Base-by-base conservation (phyloP, 1,140 invertebrate species). In the Papilio aristodemus region DNA sequence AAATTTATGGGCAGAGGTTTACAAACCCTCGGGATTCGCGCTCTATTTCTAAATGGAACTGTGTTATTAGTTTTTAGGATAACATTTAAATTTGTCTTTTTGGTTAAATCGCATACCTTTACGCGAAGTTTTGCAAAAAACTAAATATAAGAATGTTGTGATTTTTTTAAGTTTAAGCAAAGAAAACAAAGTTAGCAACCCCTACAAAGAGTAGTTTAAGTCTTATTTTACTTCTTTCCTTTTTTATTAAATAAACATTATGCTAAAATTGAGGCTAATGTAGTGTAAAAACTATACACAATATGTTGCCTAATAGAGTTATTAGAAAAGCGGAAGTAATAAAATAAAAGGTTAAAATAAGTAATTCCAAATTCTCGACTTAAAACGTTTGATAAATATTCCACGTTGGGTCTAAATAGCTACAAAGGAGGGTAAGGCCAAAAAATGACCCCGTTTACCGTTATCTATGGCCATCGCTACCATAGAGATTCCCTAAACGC, bases 391-490 rank as follows among this genome's bases (percentile, higher is more conserved):
- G 86, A 89, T 81, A 82, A 84, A 89, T 87, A 80, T 72, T 83
- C 77, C 74, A 62, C 77, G 77, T 83, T 87, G 80, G 69, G 67
- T 74, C 73, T 73, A 83, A 84, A 86, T 80, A 73, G 73, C 80
- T 80, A 74, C 71, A 80, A 86, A 85, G 83, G 83, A 77, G 71
- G 77, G 81, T 77, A 80, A 81, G 85, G 85, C 81, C 80, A 68
- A 71, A 72, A 88, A 89, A 89, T 91, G 85, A 85, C 81, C 80
- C 78, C 84, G 79, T 89, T 88, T 91, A 89, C 81, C 74, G 83
- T 89, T 91, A 89, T 87, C 87, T 80, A 71, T 69, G 72, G 67
- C 73, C 73, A 89, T 90, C 82, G 81, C 83, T 79, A 78, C 84
- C 80, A 80, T 73, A 78, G 68, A 73, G 69, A 72, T 75, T 70